Evolutionary conservation across 2,888 invertebrate genomes (phyloP).

Genomic region (Argyresthia goedartella): DNA sequence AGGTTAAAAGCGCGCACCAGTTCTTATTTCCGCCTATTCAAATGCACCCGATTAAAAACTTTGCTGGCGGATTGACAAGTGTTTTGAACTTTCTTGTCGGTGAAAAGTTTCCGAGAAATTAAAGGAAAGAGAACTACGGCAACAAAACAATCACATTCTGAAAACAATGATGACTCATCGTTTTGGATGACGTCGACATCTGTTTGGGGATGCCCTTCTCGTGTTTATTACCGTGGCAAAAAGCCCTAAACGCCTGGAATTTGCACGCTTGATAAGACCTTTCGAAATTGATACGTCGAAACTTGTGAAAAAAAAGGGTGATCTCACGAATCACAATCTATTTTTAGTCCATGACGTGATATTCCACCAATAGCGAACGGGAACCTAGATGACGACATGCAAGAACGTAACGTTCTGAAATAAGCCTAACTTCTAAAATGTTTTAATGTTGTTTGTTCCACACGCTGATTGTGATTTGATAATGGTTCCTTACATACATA

Average conservation of each 20-base stretch:
- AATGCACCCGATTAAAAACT: background rate
- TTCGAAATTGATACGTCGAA: slow-evolving; percentile 18
- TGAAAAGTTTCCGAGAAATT: slow-evolving; percentile 5
- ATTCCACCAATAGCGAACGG: slow-evolving; percentile 39
- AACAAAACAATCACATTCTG: background rate
- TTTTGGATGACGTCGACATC: slow-evolving; percentile 46
- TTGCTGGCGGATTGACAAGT: slow-evolving; percentile 2
- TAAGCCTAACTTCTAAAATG: no score
- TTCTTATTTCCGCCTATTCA: slow-evolving; percentile 19
- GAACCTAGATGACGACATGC: slow-evolving; percentile 33
- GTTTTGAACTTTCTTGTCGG: background rate
- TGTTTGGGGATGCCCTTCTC: slow-evolving; percentile 66
- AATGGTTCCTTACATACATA: no score
- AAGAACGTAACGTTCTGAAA: no score
- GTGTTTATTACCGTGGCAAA: slow-evolving; percentile 34
- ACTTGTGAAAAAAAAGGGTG: slow-evolving; percentile 36
- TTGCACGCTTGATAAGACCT: slow-evolving; percentile 26
- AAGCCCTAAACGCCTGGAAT: slow-evolving; percentile 38
- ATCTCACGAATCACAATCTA: slow-evolving; percentile 41
- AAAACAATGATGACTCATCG: slow-evolving; percentile 59
- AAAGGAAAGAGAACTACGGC: slow-evolving; percentile 9
- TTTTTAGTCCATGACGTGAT: slow-evolving; percentile 47
- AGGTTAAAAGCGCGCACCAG: slow-evolving; percentile 19
- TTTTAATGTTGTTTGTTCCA: no score
- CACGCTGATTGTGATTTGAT: no score